Base-by-base conservation (phyloP, 2,797 vertebrate genomes). In the Gallinago solitaria region DNA sequence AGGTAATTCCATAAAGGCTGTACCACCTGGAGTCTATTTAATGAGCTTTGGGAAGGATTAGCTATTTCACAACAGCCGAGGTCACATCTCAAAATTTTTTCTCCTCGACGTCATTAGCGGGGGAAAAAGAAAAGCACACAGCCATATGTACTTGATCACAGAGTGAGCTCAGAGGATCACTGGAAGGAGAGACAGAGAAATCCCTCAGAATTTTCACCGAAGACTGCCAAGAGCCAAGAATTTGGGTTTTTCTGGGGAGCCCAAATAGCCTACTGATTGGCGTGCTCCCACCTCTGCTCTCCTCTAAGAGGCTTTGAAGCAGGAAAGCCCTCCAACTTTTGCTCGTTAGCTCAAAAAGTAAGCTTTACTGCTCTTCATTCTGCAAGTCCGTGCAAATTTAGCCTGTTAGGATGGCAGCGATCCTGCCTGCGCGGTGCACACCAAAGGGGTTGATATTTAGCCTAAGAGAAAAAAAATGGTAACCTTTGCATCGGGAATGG, bases 1-100 rank as follows among this genome's bases (percentile, higher is more conserved):
- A 74, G 79, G 56, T 60, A 91, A 88, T 70, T 90, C 80, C 69
- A 71, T 50, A 78, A 91, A 79, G 32, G 30, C 74, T 83, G 41
- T 61, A 90, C 82, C 95, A 94, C 95, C 87, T 88, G 95, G 95
- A 94, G 41, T 90, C 87, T 51, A 93, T 86, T 95, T 80, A 95
- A 64, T 39, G 61, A 88, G 76, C 77, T 87, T 95, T 94, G 79
- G 86, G 87, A 81, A 83, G 91, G 93, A 91, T 93, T 94, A 95
- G 74, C 37, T 78, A 23, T 88, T 91, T 90, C 86, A 82, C 86
- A 92, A 95, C 3, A 93, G 70, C 51, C 47, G n/a, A 82, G 48
- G 92, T 79, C 88, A 63, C 83, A 86, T 82, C 90, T 89, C 86
- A 48, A 81, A 53, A 87, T 92, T 84, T 71, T 85, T 83, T 84